phyloP scores from a whole-genome alignment of 2,888 invertebrate genomes.

The Drosophila borealis region DNA sequence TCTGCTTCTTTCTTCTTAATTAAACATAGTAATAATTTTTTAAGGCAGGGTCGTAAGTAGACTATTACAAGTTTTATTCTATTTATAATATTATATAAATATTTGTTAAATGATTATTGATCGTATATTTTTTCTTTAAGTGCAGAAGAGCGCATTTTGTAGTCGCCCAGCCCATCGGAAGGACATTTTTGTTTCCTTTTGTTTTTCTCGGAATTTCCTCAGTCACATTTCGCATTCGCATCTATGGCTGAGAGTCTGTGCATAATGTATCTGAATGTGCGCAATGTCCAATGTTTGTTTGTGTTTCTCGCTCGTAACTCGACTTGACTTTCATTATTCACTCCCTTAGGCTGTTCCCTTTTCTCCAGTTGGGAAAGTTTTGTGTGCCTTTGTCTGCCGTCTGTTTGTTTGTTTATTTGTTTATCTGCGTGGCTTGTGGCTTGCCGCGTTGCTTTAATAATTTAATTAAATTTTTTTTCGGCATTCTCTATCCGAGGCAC shows the following conservation, averaged over 20 bases:
- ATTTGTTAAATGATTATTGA: neutral
- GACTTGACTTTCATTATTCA: constrained; percentile 64
- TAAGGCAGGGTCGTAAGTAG: no score
- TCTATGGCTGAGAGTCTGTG: constrained; percentile 62
- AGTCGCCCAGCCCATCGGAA: constrained; percentile 3
- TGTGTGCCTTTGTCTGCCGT: constrained; percentile 26
- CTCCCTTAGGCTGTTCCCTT: constrained; percentile 25
- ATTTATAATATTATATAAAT: neutral
- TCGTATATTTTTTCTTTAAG: neutral
- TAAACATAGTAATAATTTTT: no score
- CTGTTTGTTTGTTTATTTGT: constrained; percentile 41
- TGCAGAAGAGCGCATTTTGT: constrained; percentile 12
- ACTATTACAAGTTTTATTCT: neutral
- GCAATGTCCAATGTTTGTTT: constrained; percentile 50
- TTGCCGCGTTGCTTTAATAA: constrained; percentile 72
- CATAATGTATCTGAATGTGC: constrained; percentile 73
- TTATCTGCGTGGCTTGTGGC: constrained; percentile 60
- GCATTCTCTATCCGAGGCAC: constrained; percentile 33
- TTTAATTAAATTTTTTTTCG: constrained; percentile 68
- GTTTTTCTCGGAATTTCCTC: constrained; percentile 31
- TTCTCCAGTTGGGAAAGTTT: constrained; percentile 47
- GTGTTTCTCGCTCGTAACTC: constrained; percentile 44
- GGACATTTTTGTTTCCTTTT: neutral
- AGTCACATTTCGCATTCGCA: constrained; percentile 49
- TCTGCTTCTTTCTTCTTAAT: no score